Evolutionary conservation across 2,113 vertebrate species (phyloP).

Genomic region (Atlantisia rogersi): DNA sequence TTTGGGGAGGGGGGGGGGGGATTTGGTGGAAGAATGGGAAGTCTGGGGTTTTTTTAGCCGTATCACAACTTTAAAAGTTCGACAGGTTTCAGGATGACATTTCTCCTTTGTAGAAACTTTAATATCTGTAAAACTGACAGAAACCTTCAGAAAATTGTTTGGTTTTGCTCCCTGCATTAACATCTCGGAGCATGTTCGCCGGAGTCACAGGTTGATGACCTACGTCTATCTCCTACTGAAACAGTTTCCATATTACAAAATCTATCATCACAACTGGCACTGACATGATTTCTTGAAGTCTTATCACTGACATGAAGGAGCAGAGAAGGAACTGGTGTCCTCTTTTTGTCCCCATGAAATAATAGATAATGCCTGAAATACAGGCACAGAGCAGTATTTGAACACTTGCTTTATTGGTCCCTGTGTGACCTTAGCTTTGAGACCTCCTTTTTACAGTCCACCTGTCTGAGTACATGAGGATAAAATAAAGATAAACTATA

Average conservation of each 20-base stretch:
- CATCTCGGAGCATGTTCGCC: neutral
- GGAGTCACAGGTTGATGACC: neutral
- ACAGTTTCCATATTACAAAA: neutral
- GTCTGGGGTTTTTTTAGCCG: neutral
- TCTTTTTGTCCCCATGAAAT: neutral
- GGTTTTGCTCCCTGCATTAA: neutral
- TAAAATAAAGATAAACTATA: neutral
- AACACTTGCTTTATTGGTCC: constrained; percentile 2
- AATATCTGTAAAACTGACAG: neutral
- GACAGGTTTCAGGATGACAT: neutral
- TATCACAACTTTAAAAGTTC: neutral
- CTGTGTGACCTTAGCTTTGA: neutral
- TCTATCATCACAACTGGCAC: neutral
- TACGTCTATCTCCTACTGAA: neutral
- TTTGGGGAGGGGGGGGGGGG: too few relatives aligned
- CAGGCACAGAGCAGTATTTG: neutral
- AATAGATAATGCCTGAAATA: constrained; percentile 1
- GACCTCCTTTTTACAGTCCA: neutral
- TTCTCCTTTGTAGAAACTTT: neutral
- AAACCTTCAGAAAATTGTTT: neutral
- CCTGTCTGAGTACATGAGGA: neutral
- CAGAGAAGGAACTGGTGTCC: neutral
- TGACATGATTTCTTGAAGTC: neutral
- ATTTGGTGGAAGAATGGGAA: neutral
- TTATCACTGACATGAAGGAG: neutral